A percentile compares a stretch with the other conserved stretches of the same genome.
Evolutionary conservation across 2,888 invertebrate genomes (phyloP).

Genomic region (Strigamia transsilvanica): DNA sequence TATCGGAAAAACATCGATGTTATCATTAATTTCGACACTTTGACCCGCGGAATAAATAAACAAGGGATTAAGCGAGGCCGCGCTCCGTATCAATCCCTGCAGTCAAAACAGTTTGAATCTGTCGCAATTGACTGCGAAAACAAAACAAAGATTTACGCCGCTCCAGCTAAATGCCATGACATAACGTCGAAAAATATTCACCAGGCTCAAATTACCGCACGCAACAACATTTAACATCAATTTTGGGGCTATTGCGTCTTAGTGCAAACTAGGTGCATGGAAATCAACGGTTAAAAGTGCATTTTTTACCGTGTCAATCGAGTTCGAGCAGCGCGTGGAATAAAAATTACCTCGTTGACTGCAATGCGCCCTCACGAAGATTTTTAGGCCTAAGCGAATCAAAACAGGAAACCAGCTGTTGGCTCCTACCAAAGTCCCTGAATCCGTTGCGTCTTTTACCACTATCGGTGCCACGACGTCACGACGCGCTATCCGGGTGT

Average conservation of each 20-base stretch:
- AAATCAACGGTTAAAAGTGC: neutral
- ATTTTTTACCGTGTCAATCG: neutral
- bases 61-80: neutral
- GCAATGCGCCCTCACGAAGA: constrained; percentile 26
- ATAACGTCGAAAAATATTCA: constrained; percentile 12
- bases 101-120: neutral
- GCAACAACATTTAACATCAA: neutral
- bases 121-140: neutral
- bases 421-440: neutral
- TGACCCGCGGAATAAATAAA: neutral
- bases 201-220: neutral
- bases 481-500: neutral
- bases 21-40: neutral
- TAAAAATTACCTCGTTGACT: constrained; percentile 1
- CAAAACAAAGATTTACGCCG: neutral
- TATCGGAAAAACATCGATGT: neutral
- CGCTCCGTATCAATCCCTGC: neutral
- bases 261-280: neutral
- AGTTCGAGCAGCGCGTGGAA: neutral
- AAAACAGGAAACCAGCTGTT: constrained; percentile 35
- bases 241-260: neutral
- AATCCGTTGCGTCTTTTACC: neutral
- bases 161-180: neutral
- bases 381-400: constrained; percentile 22
- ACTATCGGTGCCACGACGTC: constrained; percentile 23